Base-by-base conservation (phyloP, 2,113 vertebrate species). In the Gambusia holbrooki region DNA sequence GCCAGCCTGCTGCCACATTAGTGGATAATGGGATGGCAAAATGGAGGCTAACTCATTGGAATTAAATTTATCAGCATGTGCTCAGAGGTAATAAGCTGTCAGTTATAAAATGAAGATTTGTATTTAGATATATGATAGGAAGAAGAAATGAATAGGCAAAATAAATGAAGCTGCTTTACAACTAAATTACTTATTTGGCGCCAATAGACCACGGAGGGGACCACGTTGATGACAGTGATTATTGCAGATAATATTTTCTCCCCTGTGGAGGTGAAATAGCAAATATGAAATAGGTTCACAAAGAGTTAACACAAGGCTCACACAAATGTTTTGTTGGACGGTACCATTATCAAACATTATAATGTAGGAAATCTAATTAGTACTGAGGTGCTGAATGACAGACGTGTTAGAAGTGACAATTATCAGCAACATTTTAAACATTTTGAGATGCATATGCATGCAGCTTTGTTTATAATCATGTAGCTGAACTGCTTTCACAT, bases 41-140 rank as follows among this genome's bases (percentile, higher is more conserved):
- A 94, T 93, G 93, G 93, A 93, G 92, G 89, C 90, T 94, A 94
- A 94, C 92, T 94, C 91, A 85, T 86, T 84, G 91, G 93, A 94
- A 94, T 95, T 93, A 92, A 93, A 95, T 94, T 94, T 94, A 95
- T 95, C 95, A 95, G 92, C 91, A 93, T 90, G 89, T 93, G 94
- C 93, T 94, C 93, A 93, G 93, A 93, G 88, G 93, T 94, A 95
- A 95, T 95, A 95, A 94, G 93, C 93, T 95, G 93, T 94, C 94
- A 94, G 92, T 94, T 94, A 93, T 90, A 93, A 93, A 94, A 92
- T 93, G 92, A 94, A 94, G 93, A 94, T 94, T 93, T 93, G 90
- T 93, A 94, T 94, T 95, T 94, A 93, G 94, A 95, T 95, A 94
- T 94, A 95, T 94, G 93, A 94, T 90, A 91, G 92, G 87, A 89